A percentile compares a stretch with the other conserved stretches of the same genome.
Conservation (phyloP, 2,888 invertebrate genomes). For the Lasius platythorax region DNA sequence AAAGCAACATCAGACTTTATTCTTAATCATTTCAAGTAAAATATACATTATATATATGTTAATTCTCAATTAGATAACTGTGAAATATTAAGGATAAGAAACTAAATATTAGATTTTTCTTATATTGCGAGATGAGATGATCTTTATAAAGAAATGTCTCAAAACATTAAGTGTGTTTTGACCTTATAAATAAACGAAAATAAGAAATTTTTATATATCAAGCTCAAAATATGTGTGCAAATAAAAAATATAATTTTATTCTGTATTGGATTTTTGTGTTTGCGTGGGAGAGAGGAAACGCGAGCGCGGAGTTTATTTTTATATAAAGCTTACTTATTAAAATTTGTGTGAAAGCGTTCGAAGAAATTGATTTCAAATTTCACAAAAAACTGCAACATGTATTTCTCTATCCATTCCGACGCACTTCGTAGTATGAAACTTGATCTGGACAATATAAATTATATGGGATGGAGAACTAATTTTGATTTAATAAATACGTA, state of each 20-base stretch:
- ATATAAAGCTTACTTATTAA: background rate
- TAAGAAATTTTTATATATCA: background rate
- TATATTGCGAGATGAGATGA: background rate
- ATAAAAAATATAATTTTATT: background rate
- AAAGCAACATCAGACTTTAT: background rate
- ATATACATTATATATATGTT: background rate
- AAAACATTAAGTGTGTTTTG: background rate
- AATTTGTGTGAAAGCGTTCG: background rate
- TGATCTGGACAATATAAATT: background rate
- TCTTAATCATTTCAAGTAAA: background rate
- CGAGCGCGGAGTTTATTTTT: background rate
- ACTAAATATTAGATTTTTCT: background rate
- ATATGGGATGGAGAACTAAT: background rate
- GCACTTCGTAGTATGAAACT: background rate
- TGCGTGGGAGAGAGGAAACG: background rate
- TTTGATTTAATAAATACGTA: conserved; percentile 85
- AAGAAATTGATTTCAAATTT: background rate
- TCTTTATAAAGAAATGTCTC: background rate
- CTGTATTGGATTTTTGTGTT: background rate
- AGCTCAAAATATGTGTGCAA: background rate
- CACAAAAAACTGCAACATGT: background rate
- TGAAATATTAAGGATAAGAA: background rate
- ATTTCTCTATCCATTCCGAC: background rate
- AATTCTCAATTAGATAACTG: background rate
- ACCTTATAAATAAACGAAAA: background rate